Base-by-base conservation (phyloP, 2,888 invertebrate species). In the Congeria kusceri region DNA sequence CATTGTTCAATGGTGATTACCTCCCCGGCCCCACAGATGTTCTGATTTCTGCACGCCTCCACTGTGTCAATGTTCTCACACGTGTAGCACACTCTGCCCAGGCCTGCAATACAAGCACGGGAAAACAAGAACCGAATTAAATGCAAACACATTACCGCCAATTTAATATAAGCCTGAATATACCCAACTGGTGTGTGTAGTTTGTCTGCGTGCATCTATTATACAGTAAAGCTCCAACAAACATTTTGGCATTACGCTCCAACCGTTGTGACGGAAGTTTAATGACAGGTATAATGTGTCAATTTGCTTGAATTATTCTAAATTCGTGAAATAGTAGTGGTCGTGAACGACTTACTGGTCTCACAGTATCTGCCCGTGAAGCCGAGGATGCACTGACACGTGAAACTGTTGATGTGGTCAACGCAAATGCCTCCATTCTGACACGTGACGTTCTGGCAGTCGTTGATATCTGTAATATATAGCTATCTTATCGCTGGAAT, bases 51-150 rank as follows among this genome's bases (percentile, higher is more conserved):
- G 53, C 79, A 79, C 20, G 23, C 9, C 5, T 0, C 62, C 62
- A 25, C 28, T 1, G 13, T 71, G 44, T 15, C 62, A 0, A 49
- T 13, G 25, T 57, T 49, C 3, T 70, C 67, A 71, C 79, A 79
- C 25, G 20, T 49, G 39, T 79, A 79, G 29, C 79, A 79, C 39
- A 79, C 79, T 15, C 79, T 65, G 0, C 79, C 79, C 0, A 79
- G 75, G 11, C 56, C 79, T 79, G 65, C 0, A n/a, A 27, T 25
- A 29, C 2, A 7, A 59, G 27, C 25, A 56, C 18, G 23, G 18
- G 11, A 7, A 56, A 56, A 25, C 27, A 1, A 18, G 56, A 7
- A 25, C 11, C 56, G 56, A 4, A n/a, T n/a, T n/a, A n/a, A n/a
- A n/a, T n/a, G n/a, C n/a, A n/a, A n/a, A n/a, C n/a, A n/a, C n/a